phyloP scores from a whole-genome alignment of 2,113 vertebrate genomes.

The Anser brachyrhynchus region DNA sequence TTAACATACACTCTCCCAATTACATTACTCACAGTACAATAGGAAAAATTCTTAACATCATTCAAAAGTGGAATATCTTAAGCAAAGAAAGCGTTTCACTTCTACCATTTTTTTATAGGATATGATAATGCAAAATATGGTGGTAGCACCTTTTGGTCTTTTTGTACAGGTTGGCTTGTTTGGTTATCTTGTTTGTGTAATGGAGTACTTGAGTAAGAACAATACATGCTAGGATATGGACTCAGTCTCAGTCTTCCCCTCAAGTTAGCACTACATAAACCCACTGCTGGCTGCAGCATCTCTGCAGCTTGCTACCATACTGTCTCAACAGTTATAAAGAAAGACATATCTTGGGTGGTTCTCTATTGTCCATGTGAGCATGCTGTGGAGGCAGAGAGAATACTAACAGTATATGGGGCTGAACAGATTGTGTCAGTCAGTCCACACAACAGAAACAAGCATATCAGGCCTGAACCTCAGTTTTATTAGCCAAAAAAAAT shows the following conservation, averaged over 20 bases:
- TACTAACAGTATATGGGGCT: neutral
- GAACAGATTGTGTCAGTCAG: neutral
- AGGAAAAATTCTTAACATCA: neutral
- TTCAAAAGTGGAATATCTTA: neutral
- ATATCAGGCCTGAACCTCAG: neutral
- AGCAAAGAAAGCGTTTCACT: neutral
- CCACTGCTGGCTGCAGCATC: neutral
- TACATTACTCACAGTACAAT: neutral
- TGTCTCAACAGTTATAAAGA: neutral
- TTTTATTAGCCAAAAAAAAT: neutral
- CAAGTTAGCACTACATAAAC: accelerated
- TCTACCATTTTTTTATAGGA: neutral
- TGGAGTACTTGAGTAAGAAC: neutral
- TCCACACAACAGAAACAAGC: neutral
- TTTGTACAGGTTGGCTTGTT: neutral
- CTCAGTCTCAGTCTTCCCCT: neutral
- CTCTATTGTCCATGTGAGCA: neutral
- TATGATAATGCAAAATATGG: neutral
- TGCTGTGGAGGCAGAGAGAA: neutral
- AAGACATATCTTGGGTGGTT: neutral
- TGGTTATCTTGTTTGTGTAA: neutral
- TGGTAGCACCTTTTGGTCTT: neutral
- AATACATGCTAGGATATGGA: neutral
- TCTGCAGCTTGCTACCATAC: neutral
- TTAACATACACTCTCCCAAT: neutral